phyloP scores from a whole-genome alignment of 2,888 invertebrate species.

The Ypsolopha sequella region DNA sequence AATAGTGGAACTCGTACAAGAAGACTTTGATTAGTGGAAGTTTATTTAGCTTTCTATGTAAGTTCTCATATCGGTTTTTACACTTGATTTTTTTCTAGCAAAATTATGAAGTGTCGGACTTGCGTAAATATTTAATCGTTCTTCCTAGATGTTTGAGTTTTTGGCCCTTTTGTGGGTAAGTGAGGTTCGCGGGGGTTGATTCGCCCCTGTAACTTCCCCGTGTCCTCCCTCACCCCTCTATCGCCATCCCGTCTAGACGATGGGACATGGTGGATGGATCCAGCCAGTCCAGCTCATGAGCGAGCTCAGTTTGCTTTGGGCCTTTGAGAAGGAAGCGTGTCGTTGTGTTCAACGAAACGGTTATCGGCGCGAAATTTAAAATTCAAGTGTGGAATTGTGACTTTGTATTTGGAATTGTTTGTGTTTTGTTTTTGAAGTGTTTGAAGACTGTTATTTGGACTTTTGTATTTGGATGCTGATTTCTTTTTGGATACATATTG shows the following conservation, averaged over 20 bases:
- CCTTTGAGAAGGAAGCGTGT: slow-evolving; percentile 30
- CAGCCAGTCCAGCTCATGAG: slow-evolving; percentile 27
- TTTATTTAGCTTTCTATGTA: too few species aligned
- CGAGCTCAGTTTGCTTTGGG: slow-evolving; percentile 36
- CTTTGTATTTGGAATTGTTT: slow-evolving; percentile 19
- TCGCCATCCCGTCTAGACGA: slow-evolving; percentile 50
- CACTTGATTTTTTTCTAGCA: too few species aligned
- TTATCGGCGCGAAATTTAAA: slow-evolving; percentile 50
- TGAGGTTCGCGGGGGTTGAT: slow-evolving; percentile 41
- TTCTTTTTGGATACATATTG: not conserved
- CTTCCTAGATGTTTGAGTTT: slow-evolving; percentile 29
- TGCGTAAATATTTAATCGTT: slow-evolving; percentile 15
- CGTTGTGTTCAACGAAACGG: slow-evolving; percentile 7
- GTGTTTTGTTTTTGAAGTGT: slow-evolving; percentile 12
- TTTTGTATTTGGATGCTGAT: slow-evolving; percentile 7
- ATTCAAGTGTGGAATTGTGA: slow-evolving; percentile 10
- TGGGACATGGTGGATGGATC: slow-evolving; percentile 1
- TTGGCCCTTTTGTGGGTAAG: slow-evolving; percentile 39
- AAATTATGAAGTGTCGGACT: slow-evolving; percentile 12
- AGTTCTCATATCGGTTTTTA: too few species aligned
- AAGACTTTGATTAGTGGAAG: too few species aligned
- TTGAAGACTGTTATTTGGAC: slow-evolving; percentile 12
- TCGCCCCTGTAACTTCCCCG: slow-evolving; percentile 22
- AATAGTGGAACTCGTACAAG: too few species aligned
- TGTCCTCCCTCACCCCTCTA: slow-evolving; percentile 17